phyloP scores from a whole-genome alignment of 2,113 vertebrate species.

The Phoxinus phoxinus region DNA sequence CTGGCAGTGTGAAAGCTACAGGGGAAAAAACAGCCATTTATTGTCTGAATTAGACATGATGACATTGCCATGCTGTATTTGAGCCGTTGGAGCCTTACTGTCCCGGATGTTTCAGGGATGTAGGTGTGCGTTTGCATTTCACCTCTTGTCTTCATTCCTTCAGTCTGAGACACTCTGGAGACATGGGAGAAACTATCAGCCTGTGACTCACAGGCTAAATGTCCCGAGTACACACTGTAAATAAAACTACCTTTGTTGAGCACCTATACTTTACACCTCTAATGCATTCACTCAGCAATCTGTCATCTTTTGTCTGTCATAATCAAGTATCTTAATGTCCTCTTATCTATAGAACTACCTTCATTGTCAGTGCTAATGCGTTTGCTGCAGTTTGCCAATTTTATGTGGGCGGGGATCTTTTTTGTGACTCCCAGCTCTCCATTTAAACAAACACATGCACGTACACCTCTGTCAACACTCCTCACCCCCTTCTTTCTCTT shows the following conservation, averaged over 20 bases:
- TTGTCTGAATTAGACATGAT: neutral
- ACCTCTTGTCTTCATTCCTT: neutral
- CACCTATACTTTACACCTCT: conserved; percentile 56
- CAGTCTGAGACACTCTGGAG: neutral
- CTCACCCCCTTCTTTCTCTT: neutral
- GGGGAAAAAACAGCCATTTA: neutral
- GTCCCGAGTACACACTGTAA: conserved; percentile 43
- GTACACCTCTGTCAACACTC: conserved; percentile 1
- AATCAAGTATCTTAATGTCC: conserved; percentile 45
- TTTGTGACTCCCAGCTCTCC: conserved; percentile 9
- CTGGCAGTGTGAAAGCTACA: neutral
- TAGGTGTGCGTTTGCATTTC: conserved; percentile 35
- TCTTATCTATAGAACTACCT: conserved; percentile 48
- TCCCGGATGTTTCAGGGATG: conserved; percentile 30
- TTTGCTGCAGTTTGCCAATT: conserved; percentile 33
- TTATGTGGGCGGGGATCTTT: neutral
- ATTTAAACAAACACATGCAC: conserved; percentile 5
- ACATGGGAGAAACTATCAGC: conserved; percentile 37
- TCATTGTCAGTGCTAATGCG: neutral
- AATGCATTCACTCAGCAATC: conserved; percentile 48
- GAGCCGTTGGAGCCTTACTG: neutral
- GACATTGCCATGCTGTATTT: too few species aligned
- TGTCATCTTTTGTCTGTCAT: conserved; percentile 45
- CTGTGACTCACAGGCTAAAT: conserved; percentile 65
- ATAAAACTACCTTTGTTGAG: conserved; percentile 44